These are phyloP conservation scores for Loriculus beryllinus DNA, from an alignment of 2,797 vertebrate species.

Conservation along the genomic window DNA sequence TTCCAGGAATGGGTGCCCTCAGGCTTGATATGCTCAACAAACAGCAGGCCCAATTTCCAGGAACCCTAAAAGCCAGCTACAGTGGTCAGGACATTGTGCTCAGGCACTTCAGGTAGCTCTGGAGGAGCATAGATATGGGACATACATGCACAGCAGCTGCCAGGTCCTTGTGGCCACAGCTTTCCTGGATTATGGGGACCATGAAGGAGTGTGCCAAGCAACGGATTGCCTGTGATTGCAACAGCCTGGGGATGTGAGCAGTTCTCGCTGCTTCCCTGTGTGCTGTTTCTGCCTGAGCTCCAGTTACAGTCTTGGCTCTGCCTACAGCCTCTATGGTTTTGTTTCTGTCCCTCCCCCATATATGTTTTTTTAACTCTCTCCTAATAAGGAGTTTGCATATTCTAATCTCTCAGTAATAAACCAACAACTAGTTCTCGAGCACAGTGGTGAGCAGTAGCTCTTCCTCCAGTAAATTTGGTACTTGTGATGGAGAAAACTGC, in stretches of 20 bases:
- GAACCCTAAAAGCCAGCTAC: background rate
- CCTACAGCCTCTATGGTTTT: background rate
- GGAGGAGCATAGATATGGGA: background rate
- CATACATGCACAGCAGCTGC: background rate
- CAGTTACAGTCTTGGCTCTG: background rate
- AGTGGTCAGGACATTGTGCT: background rate
- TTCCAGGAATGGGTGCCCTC: background rate
- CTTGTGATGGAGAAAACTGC: accelerated
- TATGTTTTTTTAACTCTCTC: background rate
- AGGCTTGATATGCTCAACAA: background rate
- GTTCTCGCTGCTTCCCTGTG: background rate
- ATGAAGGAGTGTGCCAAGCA: background rate
- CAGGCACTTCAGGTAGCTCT: background rate
- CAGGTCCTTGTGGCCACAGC: background rate
- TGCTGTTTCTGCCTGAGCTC: background rate
- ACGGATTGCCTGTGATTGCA: background rate
- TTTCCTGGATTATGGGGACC: background rate
- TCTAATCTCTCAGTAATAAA: background rate
- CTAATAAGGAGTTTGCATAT: background rate
- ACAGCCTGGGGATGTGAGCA: background rate
- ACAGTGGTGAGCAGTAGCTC: background rate
- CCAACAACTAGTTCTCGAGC: background rate
- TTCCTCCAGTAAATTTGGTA: background rate
- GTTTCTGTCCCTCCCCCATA: background rate
- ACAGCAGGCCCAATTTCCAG: background rate